These are phyloP conservation scores for Heliconius ismenius DNA, from an alignment of 2,888 invertebrate species.

Conservation along the genomic window DNA sequence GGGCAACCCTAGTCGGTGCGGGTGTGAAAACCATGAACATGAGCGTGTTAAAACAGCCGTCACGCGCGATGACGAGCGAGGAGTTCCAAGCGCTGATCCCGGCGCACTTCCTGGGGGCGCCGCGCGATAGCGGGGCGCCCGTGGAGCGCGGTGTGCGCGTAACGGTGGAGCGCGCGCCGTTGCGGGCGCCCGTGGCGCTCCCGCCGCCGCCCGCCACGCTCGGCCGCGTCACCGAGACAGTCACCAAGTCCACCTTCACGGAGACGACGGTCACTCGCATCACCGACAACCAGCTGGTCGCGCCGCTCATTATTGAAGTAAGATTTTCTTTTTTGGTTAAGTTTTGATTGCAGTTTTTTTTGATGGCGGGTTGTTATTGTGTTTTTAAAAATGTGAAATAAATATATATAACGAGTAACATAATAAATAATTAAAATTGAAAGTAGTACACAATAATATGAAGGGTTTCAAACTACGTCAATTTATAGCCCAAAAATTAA, in stretches of 20 bases:
- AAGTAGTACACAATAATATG: too few species aligned
- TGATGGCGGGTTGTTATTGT: not conserved
- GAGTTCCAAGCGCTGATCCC: constrained; percentile 98
- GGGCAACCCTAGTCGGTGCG: not conserved
- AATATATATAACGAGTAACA: not conserved
- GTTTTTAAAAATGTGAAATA: not conserved
- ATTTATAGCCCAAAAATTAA: not conserved
- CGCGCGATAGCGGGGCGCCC: constrained; percentile 50
- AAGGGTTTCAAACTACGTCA: too few species aligned
- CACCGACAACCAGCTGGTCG: constrained; percentile 94
- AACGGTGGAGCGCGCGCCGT: constrained; percentile 91
- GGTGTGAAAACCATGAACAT: constrained; percentile 38
- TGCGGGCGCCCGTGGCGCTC: constrained; percentile 83
- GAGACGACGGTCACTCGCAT: constrained; percentile 96
- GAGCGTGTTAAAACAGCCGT: constrained; percentile 83
- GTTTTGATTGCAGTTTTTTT: constrained; percentile 8
- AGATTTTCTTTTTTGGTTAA: constrained; percentile 46
- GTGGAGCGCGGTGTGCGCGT: constrained; percentile 77
- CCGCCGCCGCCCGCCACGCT: constrained; percentile 92
- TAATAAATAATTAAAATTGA: too few species aligned
- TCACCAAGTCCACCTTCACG: constrained; percentile 97
- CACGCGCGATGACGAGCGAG: constrained; percentile 94
- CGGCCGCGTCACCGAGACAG: constrained; percentile 95
- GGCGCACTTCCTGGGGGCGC: constrained; percentile 88
- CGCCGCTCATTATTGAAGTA: constrained; percentile 94